Evolutionary conservation across 1,140 invertebrate genomes (phyloP), one percentile per base, ranked within the genome.

Genomic region (Lepidurus arcticus): DNA sequence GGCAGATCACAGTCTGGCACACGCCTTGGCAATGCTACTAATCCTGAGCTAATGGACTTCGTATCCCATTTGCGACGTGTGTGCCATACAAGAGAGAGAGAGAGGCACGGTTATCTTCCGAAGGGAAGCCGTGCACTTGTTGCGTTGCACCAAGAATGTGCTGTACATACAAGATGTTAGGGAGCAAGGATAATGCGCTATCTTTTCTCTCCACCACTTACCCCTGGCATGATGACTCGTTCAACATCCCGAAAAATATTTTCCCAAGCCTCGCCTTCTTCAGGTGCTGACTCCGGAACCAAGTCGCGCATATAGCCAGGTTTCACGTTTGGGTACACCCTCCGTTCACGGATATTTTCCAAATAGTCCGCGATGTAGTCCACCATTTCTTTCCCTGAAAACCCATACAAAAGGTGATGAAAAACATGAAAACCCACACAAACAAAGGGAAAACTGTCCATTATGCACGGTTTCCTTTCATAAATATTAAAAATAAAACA

Each of bases 281-380:
- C 84, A 0, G 98, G 98, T 3, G 98, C 92, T 81, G 92, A 90
- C 16, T 88, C 82, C 0, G 98, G 97, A 78, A 99, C 85, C 53
- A 95, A 85, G 74, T 90, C 87, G 77, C 91, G 88, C 24, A 99
- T 88, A 85, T 99, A 99, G 7, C 97, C 97, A 6, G 94, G 94
- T 82, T 95, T 94, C 53, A 98, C 92, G 73, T 90, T 90, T 0
- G 96, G 95, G 3, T 94, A 96, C 0, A 98, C 96, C 65, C 95
- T 88, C 24, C 94, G 79, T 24, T 87, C 83, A 34, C 88, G 85
- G 77, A 99, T 90, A 44, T 92, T 96, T 78, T 92, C 94, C 89
- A 97, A 88, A 85, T 99, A 99, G 78, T 95, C 90, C 84, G 95
- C 96, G 79, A 99, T 98, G 84, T 98, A 99, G 83, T 99, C 97